phyloP scores from a whole-genome alignment of 2,113 vertebrate genomes.

The Nicator chloris region DNA sequence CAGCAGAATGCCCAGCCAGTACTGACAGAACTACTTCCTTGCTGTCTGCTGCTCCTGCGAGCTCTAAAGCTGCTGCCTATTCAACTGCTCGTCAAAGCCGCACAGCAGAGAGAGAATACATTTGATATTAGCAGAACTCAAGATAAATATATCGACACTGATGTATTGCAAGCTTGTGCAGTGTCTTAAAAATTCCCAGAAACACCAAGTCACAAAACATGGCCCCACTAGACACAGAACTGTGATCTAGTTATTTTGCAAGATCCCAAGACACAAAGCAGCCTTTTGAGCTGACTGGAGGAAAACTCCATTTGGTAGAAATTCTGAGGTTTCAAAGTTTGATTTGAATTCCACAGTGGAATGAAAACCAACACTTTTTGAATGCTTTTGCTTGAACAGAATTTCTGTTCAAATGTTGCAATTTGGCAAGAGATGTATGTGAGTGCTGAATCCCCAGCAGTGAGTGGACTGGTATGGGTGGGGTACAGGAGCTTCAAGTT shows the following conservation, averaged over 20 bases:
- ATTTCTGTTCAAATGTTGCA: conserved; percentile 26
- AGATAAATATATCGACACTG: background rate
- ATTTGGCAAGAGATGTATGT: background rate
- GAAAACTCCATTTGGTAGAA: background rate
- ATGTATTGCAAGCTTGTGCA: background rate
- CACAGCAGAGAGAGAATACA: background rate
- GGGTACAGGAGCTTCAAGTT: background rate
- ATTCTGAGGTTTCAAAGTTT: conserved; percentile 39
- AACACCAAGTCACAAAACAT: background rate
- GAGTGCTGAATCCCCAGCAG: background rate
- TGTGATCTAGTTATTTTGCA: background rate
- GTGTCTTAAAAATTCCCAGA: background rate
- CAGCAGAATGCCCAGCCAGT: background rate
- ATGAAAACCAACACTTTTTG: conserved; percentile 26
- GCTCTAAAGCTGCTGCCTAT: background rate
- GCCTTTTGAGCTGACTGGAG: background rate
- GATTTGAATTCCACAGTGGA: conserved; percentile 23
- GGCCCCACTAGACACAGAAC: background rate
- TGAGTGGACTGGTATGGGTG: background rate
- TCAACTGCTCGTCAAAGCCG: background rate
- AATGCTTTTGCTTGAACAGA: conserved; percentile 15
- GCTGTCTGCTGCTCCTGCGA: background rate
- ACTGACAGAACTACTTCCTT: background rate
- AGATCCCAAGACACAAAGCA: conserved; percentile 9
- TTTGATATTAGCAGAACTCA: background rate